Evolutionary conservation across 2,888 invertebrate genomes (phyloP).

Genomic region (Agrypnus murinus): DNA sequence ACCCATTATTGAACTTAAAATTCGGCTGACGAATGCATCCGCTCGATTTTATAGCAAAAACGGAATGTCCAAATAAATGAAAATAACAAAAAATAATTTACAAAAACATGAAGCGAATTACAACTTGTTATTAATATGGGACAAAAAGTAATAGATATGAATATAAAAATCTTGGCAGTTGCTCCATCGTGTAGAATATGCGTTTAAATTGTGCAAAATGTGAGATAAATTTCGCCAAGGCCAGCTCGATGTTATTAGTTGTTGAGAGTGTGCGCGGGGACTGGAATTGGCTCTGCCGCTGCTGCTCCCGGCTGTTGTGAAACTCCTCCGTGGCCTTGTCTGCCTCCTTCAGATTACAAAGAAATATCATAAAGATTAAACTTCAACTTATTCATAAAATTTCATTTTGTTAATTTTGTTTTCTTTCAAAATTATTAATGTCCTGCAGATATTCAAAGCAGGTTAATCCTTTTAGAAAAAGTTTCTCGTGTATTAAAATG

Average conservation of each 20-base stretch:
- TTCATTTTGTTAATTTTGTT: neutral
- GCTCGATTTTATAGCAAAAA: neutral
- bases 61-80: neutral
- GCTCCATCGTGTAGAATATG: neutral
- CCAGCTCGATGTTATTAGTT: constrained; percentile 27
- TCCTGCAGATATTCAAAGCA: too few species aligned
- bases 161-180: constrained; percentile 4
- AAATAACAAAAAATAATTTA: neutral
- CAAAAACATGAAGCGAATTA: too few species aligned
- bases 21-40: constrained; percentile 7
- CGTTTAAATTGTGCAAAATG: constrained; percentile 12
- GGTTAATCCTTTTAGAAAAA: too few species aligned
- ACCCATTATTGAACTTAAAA: constrained; percentile 2
- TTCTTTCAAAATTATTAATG: neutral
- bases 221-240: constrained; percentile 36
- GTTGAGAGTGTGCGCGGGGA: constrained; percentile 20
- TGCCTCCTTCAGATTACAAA: constrained; percentile 17
- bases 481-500: too few species aligned
- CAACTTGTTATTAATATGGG: too few species aligned
- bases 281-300: neutral
- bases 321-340: constrained; percentile 30
- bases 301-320: constrained; percentile 21
- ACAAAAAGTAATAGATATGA: neutral
- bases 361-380: constrained; percentile 23
- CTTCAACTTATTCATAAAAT: constrained; percentile 12